A percentile compares a stretch with the other conserved stretches of the same genome.
Evolutionary conservation across 2,113 vertebrate species (phyloP).

Genomic region (Colistium nudipinnis): DNA sequence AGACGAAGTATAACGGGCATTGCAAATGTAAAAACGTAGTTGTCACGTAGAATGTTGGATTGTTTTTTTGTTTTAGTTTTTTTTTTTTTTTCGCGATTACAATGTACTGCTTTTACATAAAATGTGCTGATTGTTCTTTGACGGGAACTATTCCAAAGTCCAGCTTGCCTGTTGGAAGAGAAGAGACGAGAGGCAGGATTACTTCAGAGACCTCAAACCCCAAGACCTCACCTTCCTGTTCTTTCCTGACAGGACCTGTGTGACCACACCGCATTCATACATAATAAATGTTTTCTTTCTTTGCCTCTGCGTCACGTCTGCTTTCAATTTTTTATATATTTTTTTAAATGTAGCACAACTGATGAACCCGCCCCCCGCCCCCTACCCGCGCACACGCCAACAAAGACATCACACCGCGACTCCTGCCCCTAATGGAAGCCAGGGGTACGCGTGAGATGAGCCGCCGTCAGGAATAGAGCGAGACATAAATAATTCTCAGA

Average conservation of each 20-base stretch:
- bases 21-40: slow-evolving; percentile 78
- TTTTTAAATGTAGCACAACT: slow-evolving; percentile 51
- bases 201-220: slow-evolving; percentile 77
- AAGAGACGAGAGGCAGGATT: slow-evolving; percentile 41
- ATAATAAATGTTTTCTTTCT: slow-evolving; percentile 85
- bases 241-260: slow-evolving; percentile 74
- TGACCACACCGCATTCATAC: slow-evolving; percentile 77
- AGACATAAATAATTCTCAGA: slow-evolving; percentile 74
- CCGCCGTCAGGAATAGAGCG: slow-evolving; percentile 66
- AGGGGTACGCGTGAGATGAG: slow-evolving; percentile 68
- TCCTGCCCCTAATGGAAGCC: slow-evolving; percentile 67
- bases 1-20: slow-evolving; percentile 70
- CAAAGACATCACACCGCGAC: slow-evolving; percentile 58
- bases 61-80: slow-evolving; percentile 78
- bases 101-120: slow-evolving; percentile 78
- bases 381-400: too few species aligned
- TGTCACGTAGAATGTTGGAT: slow-evolving; percentile 82
- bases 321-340: slow-evolving; percentile 44
- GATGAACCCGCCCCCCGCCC: slow-evolving; percentile 40
- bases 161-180: slow-evolving; percentile 55
- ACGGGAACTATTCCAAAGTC: slow-evolving; percentile 65
- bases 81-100: slow-evolving; percentile 76
- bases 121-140: slow-evolving; percentile 73
- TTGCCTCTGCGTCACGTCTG: slow-evolving; percentile 64
- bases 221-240: slow-evolving; percentile 74